These are phyloP conservation scores for Anneissia japonica DNA, from an alignment of 35 echinoderm and acorn worm species.

Conservation along the genomic window DNA sequence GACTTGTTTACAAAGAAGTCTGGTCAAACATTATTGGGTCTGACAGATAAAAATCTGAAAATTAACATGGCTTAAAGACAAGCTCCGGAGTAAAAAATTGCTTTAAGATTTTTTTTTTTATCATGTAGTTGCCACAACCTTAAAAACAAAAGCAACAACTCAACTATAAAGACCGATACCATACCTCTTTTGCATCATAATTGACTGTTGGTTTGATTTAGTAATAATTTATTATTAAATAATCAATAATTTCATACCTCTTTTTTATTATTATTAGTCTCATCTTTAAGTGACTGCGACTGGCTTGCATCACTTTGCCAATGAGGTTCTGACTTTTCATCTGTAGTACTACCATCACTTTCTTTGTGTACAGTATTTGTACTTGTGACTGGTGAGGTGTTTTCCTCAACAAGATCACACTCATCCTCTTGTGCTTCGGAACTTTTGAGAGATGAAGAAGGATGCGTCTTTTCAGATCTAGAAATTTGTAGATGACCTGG, in stretches of 20 bases:
- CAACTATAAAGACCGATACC: too few species aligned
- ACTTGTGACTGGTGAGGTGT: not conserved
- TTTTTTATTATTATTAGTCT: not conserved
- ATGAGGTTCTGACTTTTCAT: not conserved
- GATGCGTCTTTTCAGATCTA: not conserved
- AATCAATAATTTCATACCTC: not conserved
- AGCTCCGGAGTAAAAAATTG: too few species aligned
- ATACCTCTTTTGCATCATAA: too few species aligned
- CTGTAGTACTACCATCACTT: not conserved
- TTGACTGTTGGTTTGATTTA: too few species aligned
- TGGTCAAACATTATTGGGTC: too few species aligned
- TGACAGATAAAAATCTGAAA: too few species aligned
- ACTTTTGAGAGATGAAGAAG: not conserved
- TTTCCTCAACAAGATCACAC: slow-evolving; percentile 30
- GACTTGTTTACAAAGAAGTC: too few species aligned
- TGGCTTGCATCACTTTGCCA: not conserved
- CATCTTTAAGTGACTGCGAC: not conserved
- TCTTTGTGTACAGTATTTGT: not conserved
- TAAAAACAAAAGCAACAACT: too few species aligned
- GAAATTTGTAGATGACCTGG: not conserved
- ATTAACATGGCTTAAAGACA: too few species aligned
- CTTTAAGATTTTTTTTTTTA: too few species aligned
- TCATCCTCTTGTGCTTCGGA: slow-evolving; percentile 53
- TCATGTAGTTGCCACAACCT: too few species aligned
- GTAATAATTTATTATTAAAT: not conserved